Evolutionary conservation across 2,797 vertebrate species (phyloP).

Genomic region (Danio jaintianensis): DNA sequence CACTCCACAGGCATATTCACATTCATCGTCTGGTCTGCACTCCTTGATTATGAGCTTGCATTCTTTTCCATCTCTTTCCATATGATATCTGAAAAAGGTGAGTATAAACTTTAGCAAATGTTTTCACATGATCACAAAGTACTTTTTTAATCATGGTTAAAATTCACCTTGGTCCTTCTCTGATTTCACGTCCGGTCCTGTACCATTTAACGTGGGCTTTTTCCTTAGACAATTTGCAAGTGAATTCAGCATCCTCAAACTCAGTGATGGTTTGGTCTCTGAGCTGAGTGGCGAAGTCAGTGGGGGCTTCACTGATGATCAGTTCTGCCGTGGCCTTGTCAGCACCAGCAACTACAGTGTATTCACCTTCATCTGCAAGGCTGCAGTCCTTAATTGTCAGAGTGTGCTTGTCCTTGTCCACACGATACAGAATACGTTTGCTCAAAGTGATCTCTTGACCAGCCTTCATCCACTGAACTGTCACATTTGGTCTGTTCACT

Average conservation of each 20-base stretch:
- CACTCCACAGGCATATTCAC: conserved; percentile 95
- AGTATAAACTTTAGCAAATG: not conserved
- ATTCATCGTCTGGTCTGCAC: conserved; percentile 95
- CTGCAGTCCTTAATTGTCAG: conserved; percentile 93
- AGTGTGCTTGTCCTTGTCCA: conserved; percentile 92
- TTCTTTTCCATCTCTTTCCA: conserved; percentile 91
- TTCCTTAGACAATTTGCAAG: conserved; percentile 93
- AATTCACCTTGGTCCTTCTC: conserved; percentile 91
- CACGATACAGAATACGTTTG: conserved; percentile 89
- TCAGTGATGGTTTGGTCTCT: conserved; percentile 96
- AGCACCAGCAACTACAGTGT: conserved; percentile 87
- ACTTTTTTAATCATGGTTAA: not conserved
- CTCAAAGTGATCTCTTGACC: conserved; percentile 89
- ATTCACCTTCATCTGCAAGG: conserved; percentile 96
- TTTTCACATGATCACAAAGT: not conserved
- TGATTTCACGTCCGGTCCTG: conserved; percentile 93
- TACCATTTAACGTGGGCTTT: conserved; percentile 95
- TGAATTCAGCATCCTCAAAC: conserved; percentile 95
- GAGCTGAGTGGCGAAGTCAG: conserved; percentile 91
- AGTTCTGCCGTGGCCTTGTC: conserved; percentile 93
- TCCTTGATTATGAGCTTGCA: conserved; percentile 90
- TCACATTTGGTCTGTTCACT: conserved; percentile 92
- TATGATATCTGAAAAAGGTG: conserved; percentile 83
- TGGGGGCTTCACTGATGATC: conserved; percentile 95
- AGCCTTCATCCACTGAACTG: conserved; percentile 92